Evolutionary conservation across 2,797 vertebrate genomes (phyloP).

Genomic region (Acrocephalus scirpaceus): DNA sequence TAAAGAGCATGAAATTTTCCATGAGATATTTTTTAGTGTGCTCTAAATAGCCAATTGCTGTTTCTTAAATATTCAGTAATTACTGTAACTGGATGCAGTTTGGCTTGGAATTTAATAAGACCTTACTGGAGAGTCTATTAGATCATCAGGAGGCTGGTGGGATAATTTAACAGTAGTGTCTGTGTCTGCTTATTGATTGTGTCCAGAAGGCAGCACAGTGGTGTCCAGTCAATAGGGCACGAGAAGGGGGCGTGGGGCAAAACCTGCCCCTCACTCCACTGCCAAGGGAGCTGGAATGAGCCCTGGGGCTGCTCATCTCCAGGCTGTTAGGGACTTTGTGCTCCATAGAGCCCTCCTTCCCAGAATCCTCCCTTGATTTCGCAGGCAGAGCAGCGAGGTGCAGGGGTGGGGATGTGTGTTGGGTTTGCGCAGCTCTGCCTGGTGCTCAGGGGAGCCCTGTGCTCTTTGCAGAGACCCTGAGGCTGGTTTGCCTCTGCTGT

Average conservation of each 20-base stretch:
- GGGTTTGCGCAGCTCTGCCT: background rate
- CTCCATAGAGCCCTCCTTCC: background rate
- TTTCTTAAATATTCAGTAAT: slow-evolving; percentile 63
- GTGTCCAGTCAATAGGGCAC: background rate
- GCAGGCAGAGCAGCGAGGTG: rapidly evolving
- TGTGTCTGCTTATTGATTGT: background rate
- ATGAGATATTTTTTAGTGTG: slow-evolving; percentile 15
- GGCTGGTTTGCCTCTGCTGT: background rate
- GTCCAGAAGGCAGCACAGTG: background rate
- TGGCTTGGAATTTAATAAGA: slow-evolving; percentile 57
- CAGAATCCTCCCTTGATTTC: background rate
- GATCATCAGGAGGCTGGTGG: background rate
- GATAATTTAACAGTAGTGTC: slow-evolving; percentile 19
- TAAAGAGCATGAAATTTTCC: slow-evolving; percentile 51
- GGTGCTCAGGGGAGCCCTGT: background rate
- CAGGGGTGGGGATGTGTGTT: background rate
- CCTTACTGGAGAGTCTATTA: slow-evolving; percentile 45
- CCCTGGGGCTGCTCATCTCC: rapidly evolving
- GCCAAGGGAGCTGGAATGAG: background rate
- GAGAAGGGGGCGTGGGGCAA: rapidly evolving
- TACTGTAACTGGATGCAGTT: slow-evolving; percentile 51
- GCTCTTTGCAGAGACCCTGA: background rate
- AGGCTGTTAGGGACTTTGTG: background rate
- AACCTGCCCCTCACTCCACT: rapidly evolving
- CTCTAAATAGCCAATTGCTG: slow-evolving; percentile 35